Conservation (phyloP, 1,140 invertebrate genomes). For the Melitaea cinxia region DNA sequence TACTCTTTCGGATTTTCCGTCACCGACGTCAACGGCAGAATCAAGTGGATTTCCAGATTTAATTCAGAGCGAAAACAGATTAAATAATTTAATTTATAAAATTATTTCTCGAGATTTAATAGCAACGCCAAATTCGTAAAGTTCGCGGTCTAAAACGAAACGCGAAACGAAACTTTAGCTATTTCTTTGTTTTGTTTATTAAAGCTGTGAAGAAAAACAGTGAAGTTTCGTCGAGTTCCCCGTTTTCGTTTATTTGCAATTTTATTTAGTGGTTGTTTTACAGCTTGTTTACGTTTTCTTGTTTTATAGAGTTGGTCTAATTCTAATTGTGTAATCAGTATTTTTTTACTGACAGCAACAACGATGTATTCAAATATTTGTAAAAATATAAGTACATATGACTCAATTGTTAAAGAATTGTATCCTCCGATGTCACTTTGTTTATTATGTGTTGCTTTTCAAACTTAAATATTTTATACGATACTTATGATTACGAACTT, state of each 20-base stretch:
- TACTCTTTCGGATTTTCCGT: conserved; percentile 34
- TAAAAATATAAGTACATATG: too few species aligned
- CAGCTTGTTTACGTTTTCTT: conserved; percentile 55
- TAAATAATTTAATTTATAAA: conserved; percentile 34
- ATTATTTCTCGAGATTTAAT: conserved; percentile 37
- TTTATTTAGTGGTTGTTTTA: conserved; percentile 62
- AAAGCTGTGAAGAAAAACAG: conserved; percentile 57
- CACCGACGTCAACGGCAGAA: conserved; percentile 18
- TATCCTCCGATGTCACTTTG: too few species aligned
- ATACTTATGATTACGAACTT: too few species aligned
- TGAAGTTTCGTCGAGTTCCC: conserved; percentile 58
- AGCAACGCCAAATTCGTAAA: conserved; percentile 35
- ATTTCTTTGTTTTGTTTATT: conserved; percentile 71
- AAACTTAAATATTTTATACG: too few species aligned
- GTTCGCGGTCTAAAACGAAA: conserved; percentile 52
- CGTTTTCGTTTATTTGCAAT: conserved; percentile 69
- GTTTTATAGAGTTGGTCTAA: conserved; percentile 37
- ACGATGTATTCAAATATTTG: neutral
- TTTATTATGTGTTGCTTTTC: too few species aligned
- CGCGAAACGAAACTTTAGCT: conserved; percentile 58
- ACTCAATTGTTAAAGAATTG: too few species aligned
- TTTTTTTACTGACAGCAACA: neutral
- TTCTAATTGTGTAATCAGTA: conserved; percentile 1
- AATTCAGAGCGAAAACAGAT: conserved; percentile 20
- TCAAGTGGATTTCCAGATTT: conserved; percentile 23